Percentiles rank a stretch among this genome's conserved stretches.
Evolutionary conservation across 1,140 invertebrate species (phyloP).

Genomic region (Melanaphis sacchari): DNA sequence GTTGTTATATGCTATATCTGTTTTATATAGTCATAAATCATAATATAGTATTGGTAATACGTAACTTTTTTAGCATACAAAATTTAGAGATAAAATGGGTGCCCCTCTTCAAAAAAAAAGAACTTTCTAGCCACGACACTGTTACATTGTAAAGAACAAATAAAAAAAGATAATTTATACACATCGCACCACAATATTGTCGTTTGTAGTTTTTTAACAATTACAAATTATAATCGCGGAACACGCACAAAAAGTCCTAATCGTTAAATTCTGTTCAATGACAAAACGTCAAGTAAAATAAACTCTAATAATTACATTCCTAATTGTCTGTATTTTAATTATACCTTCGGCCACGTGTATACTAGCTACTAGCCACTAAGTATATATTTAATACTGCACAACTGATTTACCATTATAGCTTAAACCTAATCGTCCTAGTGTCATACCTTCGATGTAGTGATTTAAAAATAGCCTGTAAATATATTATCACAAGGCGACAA

Average conservation of each 20-base stretch:
- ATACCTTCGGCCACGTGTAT: background rate
- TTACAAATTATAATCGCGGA: background rate
- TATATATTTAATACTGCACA: background rate
- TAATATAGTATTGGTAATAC: too few species aligned
- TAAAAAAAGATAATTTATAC: background rate
- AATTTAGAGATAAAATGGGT: too few species aligned
- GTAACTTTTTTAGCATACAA: too few species aligned
- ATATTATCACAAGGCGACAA: background rate
- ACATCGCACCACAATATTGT: background rate
- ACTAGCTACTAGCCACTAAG: too few species aligned
- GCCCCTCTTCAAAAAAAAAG: background rate
- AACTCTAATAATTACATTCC: background rate
- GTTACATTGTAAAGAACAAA: background rate
- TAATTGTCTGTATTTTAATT: background rate
- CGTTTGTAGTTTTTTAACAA: background rate
- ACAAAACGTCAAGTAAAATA: background rate
- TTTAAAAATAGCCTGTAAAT: background rate
- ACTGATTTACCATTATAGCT: background rate
- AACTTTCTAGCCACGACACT: too few species aligned
- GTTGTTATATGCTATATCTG: too few species aligned
- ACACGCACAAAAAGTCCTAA: background rate
- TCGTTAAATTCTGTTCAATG: background rate
- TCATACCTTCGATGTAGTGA: background rate
- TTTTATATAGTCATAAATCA: too few species aligned
- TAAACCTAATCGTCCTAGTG: too few species aligned